Conservation (phyloP, 2,113 vertebrate genomes). For the Pao palembangensis region DNA sequence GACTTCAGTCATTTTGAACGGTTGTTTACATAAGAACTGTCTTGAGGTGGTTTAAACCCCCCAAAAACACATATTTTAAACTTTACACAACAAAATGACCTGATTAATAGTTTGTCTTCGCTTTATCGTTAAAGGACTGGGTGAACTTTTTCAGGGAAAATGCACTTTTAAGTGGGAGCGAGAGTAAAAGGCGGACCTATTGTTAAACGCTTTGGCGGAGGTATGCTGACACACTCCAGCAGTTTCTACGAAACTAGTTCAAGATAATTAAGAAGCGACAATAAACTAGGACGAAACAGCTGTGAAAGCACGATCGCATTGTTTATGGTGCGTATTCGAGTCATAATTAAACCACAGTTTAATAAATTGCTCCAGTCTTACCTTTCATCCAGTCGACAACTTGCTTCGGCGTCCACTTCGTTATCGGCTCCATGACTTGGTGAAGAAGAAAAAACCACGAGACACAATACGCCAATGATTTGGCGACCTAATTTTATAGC, state of each 20-base stretch:
- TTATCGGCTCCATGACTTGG: constrained; percentile 76
- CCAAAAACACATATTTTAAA: too few relatives aligned
- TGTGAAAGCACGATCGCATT: background rate
- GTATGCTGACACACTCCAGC: constrained; percentile 50
- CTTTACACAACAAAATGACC: too few relatives aligned
- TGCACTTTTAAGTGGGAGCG: too few relatives aligned
- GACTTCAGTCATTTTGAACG: too few relatives aligned
- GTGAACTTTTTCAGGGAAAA: background rate
- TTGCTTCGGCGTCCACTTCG: constrained; percentile 79
- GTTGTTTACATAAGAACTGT: too few relatives aligned
- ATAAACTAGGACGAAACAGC: background rate
- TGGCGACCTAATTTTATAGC: background rate
- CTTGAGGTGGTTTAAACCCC: too few relatives aligned
- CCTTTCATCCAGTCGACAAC: constrained; percentile 81
- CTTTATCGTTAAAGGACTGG: too few relatives aligned
- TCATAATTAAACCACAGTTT: background rate
- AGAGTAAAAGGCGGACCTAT: constrained; percentile 16
- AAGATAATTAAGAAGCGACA: constrained; percentile 20
- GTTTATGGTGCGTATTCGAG: background rate
- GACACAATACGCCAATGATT: background rate
- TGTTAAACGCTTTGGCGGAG: constrained; percentile 39
- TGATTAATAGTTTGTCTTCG: too few relatives aligned
- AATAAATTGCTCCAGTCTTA: constrained; percentile 25
- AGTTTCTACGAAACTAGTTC: constrained; percentile 71
- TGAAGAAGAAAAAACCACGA: background rate